These are phyloP conservation scores for Yponomeuta malinellus DNA, from an alignment of 2,888 invertebrate species.

Conservation along the genomic window DNA sequence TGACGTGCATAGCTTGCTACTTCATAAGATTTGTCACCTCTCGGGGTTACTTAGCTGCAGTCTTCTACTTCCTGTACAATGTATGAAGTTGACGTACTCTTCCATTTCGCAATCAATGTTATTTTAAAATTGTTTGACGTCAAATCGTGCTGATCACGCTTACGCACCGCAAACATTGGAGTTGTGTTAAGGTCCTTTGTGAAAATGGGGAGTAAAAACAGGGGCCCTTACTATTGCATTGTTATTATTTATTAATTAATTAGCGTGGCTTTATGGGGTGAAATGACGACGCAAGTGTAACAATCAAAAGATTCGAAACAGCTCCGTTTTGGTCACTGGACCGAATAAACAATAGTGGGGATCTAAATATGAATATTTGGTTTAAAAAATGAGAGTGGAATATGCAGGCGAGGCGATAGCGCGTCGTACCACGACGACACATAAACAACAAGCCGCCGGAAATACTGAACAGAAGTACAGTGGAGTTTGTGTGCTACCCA, in stretches of 20 bases:
- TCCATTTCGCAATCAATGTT: not conserved
- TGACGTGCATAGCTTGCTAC: not conserved
- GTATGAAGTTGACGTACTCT: not conserved
- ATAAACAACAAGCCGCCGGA: not conserved
- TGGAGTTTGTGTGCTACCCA: not conserved
- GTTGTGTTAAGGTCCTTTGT: constrained; percentile 13
- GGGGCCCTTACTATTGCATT: constrained; percentile 14
- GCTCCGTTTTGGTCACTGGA: not conserved
- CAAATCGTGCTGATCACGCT: constrained; percentile 2
- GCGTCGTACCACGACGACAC: not conserved
- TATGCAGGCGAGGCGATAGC: constrained; percentile 16
- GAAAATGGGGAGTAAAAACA: constrained; percentile 8
- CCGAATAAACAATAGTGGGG: not conserved
- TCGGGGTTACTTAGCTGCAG: not conserved
- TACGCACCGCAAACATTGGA: constrained; percentile 3
- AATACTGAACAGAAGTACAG: constrained; percentile 6
- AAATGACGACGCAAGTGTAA: constrained; percentile 1
- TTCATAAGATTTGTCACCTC: not conserved
- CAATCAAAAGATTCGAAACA: not conserved
- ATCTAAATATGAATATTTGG: not conserved
- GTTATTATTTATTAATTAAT: constrained; percentile 15
- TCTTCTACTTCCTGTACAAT: no score
- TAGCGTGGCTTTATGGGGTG: constrained; percentile 12
- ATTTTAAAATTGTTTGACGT: not conserved
- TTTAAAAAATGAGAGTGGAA: constrained; percentile 28